phyloP scores from a whole-genome alignment of 2,113 vertebrate genomes.

The Microcebus tavaratra region DNA sequence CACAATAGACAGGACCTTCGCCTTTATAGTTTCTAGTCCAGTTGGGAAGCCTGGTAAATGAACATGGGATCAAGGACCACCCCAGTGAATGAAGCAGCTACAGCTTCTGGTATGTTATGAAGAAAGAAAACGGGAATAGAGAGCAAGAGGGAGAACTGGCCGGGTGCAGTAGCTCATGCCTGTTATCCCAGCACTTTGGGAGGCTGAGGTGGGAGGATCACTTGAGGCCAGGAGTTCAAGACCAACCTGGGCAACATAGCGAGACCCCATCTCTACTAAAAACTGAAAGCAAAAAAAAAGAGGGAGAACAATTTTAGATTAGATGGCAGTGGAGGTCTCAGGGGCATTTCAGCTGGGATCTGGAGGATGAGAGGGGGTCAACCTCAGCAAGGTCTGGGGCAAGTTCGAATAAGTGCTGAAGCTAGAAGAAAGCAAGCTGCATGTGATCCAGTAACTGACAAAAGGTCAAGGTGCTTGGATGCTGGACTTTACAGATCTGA shows the following conservation, averaged over 20 bases:
- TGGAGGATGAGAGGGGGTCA: background rate
- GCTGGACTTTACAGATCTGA: background rate
- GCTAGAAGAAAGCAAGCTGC: background rate
- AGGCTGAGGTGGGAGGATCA: too few relatives aligned
- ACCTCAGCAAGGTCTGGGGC: background rate
- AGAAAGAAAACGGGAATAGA: background rate
- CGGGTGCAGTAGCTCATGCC: too few relatives aligned
- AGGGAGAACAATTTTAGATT: background rate
- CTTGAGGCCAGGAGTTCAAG: too few relatives aligned
- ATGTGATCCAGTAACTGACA: background rate
- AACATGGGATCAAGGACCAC: background rate
- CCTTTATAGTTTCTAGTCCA: background rate
- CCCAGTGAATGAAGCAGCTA: background rate
- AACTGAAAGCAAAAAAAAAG: too few relatives aligned
- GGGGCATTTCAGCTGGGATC: background rate
- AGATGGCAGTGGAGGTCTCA: background rate
- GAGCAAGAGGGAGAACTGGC: background rate
- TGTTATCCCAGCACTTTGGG: too few relatives aligned
- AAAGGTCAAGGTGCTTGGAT: background rate
- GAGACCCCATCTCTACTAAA: too few relatives aligned
- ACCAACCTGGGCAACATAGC: too few relatives aligned
- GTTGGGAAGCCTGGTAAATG: background rate
- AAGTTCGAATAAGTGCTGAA: background rate
- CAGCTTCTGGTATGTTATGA: background rate
- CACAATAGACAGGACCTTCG: background rate